These are phyloP conservation scores for Etheostoma nigrum DNA, from an alignment of 2,797 vertebrate species.

Conservation along the genomic window DNA sequence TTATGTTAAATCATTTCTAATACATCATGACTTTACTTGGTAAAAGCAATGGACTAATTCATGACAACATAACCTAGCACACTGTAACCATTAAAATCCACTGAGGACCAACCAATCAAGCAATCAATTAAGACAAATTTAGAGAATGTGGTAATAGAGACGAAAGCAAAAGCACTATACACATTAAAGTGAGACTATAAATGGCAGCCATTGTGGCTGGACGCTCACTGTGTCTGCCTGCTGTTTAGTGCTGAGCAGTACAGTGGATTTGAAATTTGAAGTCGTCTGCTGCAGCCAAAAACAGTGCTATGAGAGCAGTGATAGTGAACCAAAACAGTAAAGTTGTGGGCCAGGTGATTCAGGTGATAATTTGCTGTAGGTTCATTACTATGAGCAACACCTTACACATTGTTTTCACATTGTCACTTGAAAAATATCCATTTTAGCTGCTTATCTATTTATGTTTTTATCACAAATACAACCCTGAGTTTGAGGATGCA, in stretches of 20 bases:
- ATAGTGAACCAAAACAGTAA: background rate
- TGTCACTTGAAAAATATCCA: background rate
- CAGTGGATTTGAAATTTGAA: background rate
- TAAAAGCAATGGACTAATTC: background rate
- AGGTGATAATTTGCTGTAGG: background rate
- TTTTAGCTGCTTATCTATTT: background rate
- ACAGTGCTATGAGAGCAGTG: too few relatives aligned
- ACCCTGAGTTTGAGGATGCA: background rate
- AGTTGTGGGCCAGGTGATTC: background rate
- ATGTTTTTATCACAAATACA: background rate
- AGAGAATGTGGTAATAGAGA: background rate
- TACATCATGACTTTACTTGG: background rate
- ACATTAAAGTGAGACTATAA: background rate
- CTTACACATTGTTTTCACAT: background rate
- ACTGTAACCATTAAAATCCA: background rate
- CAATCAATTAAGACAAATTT: background rate
- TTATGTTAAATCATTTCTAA: background rate
- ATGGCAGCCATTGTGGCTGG: background rate
- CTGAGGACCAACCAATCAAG: background rate
- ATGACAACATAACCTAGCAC: background rate
- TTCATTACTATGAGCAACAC: background rate
- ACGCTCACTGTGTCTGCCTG: background rate
- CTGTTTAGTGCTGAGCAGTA: background rate
- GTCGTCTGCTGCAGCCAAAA: background rate
- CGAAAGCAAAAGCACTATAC: background rate